Conservation (phyloP, 1,140 invertebrate genomes). For the Drosophila baimaii region DNA sequence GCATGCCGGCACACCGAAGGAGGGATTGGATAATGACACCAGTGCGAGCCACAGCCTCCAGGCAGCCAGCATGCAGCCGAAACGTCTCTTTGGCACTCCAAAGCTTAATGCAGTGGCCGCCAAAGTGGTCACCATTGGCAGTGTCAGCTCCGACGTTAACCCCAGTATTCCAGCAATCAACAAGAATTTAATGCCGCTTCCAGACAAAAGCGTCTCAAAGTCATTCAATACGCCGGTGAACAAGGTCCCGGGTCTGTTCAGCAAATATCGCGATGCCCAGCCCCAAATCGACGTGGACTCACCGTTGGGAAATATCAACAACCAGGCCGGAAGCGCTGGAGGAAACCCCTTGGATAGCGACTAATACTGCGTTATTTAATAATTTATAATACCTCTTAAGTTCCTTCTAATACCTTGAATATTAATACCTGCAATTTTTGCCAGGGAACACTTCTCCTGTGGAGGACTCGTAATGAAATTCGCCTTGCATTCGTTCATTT, state of each 20-base stretch:
- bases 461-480: neutral
- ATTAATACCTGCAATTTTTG: neutral
- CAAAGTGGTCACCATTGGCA: neutral
- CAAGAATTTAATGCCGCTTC: neutral
- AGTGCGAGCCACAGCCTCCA: neutral
- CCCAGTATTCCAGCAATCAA: neutral
- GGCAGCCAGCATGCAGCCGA: conserved; percentile 25
- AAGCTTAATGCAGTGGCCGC: conserved; percentile 36
- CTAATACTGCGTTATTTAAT: neutral
- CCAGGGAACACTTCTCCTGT: conserved; percentile 2
- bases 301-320: neutral
- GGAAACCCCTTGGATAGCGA: conserved; percentile 6
- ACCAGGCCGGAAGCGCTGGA: neutral
- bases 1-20: neutral
- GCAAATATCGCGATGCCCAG: conserved; percentile 1
- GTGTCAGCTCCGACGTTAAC: too few species aligned
- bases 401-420: neutral
- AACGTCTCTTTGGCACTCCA: conserved; percentile 42
- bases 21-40: neutral
- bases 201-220: neutral
- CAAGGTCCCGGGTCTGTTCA: conserved; percentile 8
- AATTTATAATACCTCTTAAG: conserved; percentile 6
- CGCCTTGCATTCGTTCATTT: neutral
- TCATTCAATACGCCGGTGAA: conserved; percentile 11
- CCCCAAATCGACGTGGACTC: neutral